A percentile compares a stretch with the other conserved stretches of the same genome.
These are phyloP conservation scores for Bettongia penicillata DNA, from an alignment of 2,113 vertebrate species.

Conservation along the genomic window DNA sequence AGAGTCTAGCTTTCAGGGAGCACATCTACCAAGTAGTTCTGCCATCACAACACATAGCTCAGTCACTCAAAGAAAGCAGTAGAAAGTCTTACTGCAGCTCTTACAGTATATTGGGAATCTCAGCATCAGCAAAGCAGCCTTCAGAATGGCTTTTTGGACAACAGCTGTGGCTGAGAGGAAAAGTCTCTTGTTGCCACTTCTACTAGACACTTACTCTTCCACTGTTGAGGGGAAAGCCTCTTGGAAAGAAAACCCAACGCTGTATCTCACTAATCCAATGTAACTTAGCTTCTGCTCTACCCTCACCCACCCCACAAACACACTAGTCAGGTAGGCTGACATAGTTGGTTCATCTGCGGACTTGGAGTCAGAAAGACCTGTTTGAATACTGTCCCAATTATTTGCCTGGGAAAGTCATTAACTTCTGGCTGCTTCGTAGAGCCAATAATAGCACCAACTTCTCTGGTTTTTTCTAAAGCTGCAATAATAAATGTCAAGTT, in stretches of 20 bases:
- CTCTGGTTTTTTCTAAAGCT: not conserved
- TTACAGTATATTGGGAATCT: not conserved
- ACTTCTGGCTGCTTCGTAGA: no score
- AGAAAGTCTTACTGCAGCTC: not conserved
- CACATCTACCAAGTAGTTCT: not conserved
- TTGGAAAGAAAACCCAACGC: not conserved
- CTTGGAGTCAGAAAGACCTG: no score
- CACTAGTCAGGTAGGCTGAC: not conserved
- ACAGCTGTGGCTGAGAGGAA: not conserved
- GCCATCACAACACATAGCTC: not conserved
- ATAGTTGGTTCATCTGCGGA: not conserved
- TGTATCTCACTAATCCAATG: not conserved
- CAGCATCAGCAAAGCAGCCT: not conserved
- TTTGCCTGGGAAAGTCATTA: no score
- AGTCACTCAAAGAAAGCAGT: not conserved
- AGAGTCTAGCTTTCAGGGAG: not conserved
- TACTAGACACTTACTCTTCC: not conserved
- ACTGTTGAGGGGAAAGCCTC: not conserved
- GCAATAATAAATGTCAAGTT: not conserved
- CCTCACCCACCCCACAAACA: not conserved
- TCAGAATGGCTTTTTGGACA: not conserved
- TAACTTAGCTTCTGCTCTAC: no score
- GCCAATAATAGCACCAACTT: not conserved
- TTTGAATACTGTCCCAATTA: no score
- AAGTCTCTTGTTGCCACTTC: not conserved